Base-by-base conservation (phyloP, 2,113 vertebrate species). In the Polypterus senegalus region DNA sequence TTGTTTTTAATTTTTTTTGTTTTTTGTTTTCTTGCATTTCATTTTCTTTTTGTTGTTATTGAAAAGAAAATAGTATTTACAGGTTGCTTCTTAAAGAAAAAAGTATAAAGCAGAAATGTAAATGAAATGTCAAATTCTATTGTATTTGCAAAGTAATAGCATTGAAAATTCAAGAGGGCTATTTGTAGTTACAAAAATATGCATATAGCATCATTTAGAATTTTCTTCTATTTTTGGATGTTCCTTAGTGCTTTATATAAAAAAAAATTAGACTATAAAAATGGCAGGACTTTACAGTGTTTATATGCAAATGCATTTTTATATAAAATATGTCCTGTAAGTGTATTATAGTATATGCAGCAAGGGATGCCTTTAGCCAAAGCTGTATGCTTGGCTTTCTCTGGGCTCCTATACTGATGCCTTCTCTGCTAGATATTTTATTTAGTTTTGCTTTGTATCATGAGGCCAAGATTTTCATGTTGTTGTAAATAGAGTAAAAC, bases 41-140 rank as follows among this genome's bases (percentile, higher is more conserved):
- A 8, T 52, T 7, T 27, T 27, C 27, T 27, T 27, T 27, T 79
- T 82, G 65, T 69, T 79, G 75, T 83, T 84, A 82, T 85, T 78
- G 81, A 83, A 88, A 88, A 89, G 89, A 91, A 92, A 90, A 91
- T 90, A 91, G 89, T 92, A 91, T 91, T 88, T 93, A 91, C 89
- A 86, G 84, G 86, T 90, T 85, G 88, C 89, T 90, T 92, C 86
- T 89, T 89, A 85, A 88, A 88, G 86, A 85, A 81, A 83, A 86
- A 88, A 87, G 83, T 91, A 91, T 92, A 89, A 92, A 89, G 86
- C 90, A 93, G 89, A 87, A 93, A 92, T 92, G 88, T 92, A 89
- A 91, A 90, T 94, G 91, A 91, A 91, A 89, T 91, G 88, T 89
- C 87, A 92, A 86, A 91, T 88, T 93, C 84, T 90, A 93, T 90